Percentiles rank a stretch among this genome's conserved stretches.
Evolutionary conservation across 2,888 invertebrate genomes (phyloP).

Genomic region (Pollenia griseotomentosa): DNA sequence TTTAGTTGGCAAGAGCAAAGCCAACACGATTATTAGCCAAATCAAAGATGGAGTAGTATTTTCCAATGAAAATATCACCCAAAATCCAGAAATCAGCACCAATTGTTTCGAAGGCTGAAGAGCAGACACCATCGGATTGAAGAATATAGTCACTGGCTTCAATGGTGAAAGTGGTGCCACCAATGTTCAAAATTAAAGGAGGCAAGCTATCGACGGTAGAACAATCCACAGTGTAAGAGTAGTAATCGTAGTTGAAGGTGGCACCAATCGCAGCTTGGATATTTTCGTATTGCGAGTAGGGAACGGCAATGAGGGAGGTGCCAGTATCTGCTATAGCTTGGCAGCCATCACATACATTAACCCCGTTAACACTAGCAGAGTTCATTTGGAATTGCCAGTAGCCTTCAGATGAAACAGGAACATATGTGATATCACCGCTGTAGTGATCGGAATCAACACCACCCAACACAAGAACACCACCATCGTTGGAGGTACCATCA

Average conservation of each 20-base stretch:
- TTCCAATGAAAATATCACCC: conserved; percentile 98
- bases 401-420: conserved; percentile 91
- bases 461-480: conserved; percentile 95
- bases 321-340: conserved; percentile 98
- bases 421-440: conserved; percentile 87
- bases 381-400: conserved; percentile 99
- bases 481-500: conserved; percentile 88
- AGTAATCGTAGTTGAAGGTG: conserved; percentile 82
- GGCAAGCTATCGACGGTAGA: conserved; percentile 90
- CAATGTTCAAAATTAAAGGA: conserved; percentile 89
- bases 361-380: conserved; percentile 85
- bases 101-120: conserved; percentile 94
- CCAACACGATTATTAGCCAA: conserved; percentile 92
- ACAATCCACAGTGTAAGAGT: conserved; percentile 88
- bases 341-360: conserved; percentile 89
- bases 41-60: conserved; percentile 97
- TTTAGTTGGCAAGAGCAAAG: conserved; percentile 86
- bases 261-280: conserved; percentile 92
- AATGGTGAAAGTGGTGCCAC: conserved; percentile 90
- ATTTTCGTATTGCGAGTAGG: conserved; percentile 88
- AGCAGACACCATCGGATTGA: conserved; percentile 86
- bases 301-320: conserved; percentile 97
- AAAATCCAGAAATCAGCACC: conserved; percentile 94
- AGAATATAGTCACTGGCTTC: conserved; percentile 91
- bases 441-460: conserved; percentile 96